Evolutionary conservation across 2,113 vertebrate species (phyloP).

Genomic region (Halichoerus grypus): DNA sequence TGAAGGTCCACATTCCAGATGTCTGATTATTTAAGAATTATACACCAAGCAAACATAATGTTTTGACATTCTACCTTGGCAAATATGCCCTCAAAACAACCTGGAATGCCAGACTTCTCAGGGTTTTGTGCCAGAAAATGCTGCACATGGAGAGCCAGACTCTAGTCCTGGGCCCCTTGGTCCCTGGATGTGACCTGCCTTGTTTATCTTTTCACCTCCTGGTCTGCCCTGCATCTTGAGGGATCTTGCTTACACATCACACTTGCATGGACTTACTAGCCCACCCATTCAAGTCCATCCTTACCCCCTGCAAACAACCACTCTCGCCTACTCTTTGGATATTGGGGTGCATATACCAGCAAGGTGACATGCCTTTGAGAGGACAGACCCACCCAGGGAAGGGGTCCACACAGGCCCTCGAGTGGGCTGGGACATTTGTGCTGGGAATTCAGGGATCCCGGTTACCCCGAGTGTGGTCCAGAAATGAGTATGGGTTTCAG

Average conservation of each 20-base stretch:
- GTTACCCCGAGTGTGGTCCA: background rate
- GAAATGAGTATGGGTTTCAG: background rate
- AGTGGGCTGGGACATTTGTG: background rate
- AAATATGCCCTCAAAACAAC: background rate
- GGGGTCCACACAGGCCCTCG: background rate
- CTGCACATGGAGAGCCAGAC: background rate
- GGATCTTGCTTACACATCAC: background rate
- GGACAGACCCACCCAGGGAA: background rate
- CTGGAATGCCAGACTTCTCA: too few species aligned
- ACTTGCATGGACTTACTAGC: background rate
- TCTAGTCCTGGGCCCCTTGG: background rate
- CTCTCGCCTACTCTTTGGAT: background rate
- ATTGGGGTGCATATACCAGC: background rate
- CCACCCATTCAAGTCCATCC: background rate
- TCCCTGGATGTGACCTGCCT: background rate
- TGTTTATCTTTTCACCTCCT: background rate
- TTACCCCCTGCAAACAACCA: background rate
- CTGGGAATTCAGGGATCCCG: background rate
- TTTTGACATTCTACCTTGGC: background rate
- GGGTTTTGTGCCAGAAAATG: background rate
- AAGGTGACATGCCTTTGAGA: background rate
- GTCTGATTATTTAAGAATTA: background rate
- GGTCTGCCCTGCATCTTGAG: background rate
- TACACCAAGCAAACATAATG: background rate
- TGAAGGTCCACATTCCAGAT: background rate